Conservation (phyloP, 2,113 vertebrate genomes). For the Tamias sibiricus region DNA sequence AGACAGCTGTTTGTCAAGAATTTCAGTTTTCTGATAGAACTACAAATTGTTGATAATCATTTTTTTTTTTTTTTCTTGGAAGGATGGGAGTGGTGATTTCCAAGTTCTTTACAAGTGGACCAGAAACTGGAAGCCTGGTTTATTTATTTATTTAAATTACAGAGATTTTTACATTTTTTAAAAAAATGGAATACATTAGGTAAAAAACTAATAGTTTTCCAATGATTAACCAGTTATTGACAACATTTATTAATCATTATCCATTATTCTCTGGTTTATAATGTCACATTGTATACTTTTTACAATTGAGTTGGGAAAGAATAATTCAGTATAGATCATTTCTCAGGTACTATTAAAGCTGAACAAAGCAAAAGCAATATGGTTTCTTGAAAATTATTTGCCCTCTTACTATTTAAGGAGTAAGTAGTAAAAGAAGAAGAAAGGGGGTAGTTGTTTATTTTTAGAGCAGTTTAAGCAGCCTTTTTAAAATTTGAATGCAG, state of each 20-base stretch:
- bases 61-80: background rate
- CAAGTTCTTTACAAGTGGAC: background rate
- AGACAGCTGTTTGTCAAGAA: too few relatives aligned
- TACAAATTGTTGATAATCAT: background rate
- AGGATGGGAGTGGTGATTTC: background rate
- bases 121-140: background rate
- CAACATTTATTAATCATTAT: background rate
- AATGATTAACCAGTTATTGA: background rate
- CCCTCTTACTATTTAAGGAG: background rate
- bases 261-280: background rate
- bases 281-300: background rate
- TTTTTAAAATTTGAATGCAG: background rate
- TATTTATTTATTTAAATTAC: background rate
- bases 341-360: background rate
- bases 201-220: background rate
- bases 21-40: too few relatives aligned
- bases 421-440: background rate
- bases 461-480: background rate
- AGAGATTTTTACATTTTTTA: background rate
- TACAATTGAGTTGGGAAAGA: background rate
- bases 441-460: background rate
- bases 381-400: background rate
- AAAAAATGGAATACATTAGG: background rate
- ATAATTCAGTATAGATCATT: background rate
- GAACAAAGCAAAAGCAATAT: background rate